phyloP scores from a whole-genome alignment of 2,888 invertebrate genomes.

The Fragum whitleyi region DNA sequence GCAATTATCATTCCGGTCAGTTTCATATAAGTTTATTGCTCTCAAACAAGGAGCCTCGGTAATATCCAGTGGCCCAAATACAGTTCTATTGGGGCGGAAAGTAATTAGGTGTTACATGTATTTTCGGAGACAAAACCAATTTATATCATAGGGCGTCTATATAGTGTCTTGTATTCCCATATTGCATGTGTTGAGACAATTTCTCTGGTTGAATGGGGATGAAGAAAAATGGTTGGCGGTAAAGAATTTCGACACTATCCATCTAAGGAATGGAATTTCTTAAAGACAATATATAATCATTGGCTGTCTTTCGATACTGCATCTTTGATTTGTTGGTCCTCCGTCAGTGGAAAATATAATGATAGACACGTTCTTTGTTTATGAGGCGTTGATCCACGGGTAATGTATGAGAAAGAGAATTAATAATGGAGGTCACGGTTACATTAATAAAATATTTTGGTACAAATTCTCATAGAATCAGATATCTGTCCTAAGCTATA shows the following conservation, averaged over 20 bases:
- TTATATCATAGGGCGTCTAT: neutral
- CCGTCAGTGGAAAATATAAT: too few species aligned
- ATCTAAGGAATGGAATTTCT: too few species aligned
- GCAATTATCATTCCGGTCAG: neutral
- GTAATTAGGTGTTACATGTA: neutral
- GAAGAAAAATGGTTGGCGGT: neutral
- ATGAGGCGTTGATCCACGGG: too few species aligned
- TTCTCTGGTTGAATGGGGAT: neutral
- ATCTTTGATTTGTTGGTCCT: too few species aligned
- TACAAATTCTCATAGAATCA: too few species aligned
- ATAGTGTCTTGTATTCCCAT: neutral
- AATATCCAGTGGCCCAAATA: neutral
- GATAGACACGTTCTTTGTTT: too few species aligned
- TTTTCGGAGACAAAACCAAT: slow-evolving; percentile 4
- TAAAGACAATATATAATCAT: too few species aligned
- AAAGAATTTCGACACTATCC: neutral
- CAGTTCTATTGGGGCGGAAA: neutral
- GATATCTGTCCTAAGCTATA: too few species aligned
- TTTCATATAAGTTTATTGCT: neutral
- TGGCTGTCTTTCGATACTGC: too few species aligned
- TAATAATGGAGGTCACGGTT: too few species aligned
- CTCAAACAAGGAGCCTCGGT: neutral
- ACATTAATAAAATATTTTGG: too few species aligned
- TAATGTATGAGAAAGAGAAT: too few species aligned
- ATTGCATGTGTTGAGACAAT: slow-evolving; percentile 5